A percentile compares a stretch with the other conserved stretches of the same genome.
phyloP scores from a whole-genome alignment of 2,113 vertebrate species.

The Anseranas semipalmata region DNA sequence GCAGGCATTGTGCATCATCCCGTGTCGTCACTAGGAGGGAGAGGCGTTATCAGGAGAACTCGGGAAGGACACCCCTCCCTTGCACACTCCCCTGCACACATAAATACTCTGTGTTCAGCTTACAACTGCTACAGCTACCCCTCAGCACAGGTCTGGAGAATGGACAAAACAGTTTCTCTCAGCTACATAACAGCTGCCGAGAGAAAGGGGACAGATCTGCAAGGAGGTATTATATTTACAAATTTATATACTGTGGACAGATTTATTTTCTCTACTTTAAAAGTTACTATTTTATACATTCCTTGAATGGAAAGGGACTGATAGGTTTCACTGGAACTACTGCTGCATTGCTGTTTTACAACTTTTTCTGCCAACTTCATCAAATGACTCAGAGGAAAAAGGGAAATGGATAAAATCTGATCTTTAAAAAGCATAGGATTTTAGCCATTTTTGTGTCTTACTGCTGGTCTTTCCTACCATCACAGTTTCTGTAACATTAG shows the following conservation, averaged over 20 bases:
- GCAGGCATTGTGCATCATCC: neutral
- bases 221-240: neutral
- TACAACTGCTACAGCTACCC: neutral
- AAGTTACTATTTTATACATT: conserved; percentile 6
- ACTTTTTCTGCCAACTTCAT: neutral
- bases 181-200: neutral
- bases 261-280: conserved; percentile 31
- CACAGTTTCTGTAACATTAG: neutral
- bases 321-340: conserved; percentile 7
- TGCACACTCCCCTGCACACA: neutral
- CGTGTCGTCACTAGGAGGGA: neutral
- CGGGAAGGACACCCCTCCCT: neutral
- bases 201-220: neutral
- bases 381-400: neutral
- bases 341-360: neutral
- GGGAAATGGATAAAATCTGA: neutral
- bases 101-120: neutral
- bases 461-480: neutral
- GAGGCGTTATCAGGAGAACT: neutral
- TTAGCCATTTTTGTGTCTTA: neutral
- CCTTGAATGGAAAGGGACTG: neutral
- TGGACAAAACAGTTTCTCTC: neutral
- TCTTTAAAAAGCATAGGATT: neutral
- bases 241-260: conserved; percentile 25
- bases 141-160: neutral